Evolutionary conservation across 2,888 invertebrate species (phyloP).

Genomic region (Agonopterix subpropinquella): DNA sequence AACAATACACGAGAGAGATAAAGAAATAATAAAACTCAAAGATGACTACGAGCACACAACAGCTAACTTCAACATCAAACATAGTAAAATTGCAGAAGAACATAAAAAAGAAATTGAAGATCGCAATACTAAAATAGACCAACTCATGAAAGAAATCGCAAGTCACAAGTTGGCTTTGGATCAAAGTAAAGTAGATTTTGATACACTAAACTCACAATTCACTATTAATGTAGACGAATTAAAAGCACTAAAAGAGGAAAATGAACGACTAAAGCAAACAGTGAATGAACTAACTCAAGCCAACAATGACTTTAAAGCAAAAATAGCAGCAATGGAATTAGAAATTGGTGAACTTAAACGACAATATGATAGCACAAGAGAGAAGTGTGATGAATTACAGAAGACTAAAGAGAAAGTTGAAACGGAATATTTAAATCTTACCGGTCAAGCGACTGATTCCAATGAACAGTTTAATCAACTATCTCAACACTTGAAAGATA

Average conservation of each 20-base stretch:
- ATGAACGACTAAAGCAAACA: conserved; percentile 53
- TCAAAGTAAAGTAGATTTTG: conserved; percentile 65
- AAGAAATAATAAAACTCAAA: conserved; percentile 69
- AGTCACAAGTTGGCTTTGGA: conserved; percentile 60
- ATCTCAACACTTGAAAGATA: conserved; percentile 71
- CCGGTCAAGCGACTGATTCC: conserved; percentile 76
- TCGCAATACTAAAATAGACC: conserved; percentile 66
- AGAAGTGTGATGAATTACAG: conserved; percentile 73
- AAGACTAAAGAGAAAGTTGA: conserved; percentile 76
- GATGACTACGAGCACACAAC: conserved; percentile 65
- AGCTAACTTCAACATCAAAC: conserved; percentile 66
- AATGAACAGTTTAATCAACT: conserved; percentile 74
- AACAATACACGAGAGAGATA: conserved; percentile 71
- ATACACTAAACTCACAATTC: conserved; percentile 61
- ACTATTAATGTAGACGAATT: conserved; percentile 58
- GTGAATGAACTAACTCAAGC: conserved; percentile 55
- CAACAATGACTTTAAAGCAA: conserved; percentile 51
- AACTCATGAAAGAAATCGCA: conserved; percentile 66
- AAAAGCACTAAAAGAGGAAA: conserved; percentile 58
- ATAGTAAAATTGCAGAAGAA: conserved; percentile 68
- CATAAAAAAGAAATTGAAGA: conserved; percentile 69
- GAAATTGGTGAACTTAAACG: conserved; percentile 75
- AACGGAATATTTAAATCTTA: conserved; percentile 74
- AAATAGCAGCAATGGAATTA: conserved; percentile 65
- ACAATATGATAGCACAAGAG: conserved; percentile 69